Base-by-base conservation (phyloP, 2,113 vertebrate genomes). In the Anolis carolinensis region DNA sequence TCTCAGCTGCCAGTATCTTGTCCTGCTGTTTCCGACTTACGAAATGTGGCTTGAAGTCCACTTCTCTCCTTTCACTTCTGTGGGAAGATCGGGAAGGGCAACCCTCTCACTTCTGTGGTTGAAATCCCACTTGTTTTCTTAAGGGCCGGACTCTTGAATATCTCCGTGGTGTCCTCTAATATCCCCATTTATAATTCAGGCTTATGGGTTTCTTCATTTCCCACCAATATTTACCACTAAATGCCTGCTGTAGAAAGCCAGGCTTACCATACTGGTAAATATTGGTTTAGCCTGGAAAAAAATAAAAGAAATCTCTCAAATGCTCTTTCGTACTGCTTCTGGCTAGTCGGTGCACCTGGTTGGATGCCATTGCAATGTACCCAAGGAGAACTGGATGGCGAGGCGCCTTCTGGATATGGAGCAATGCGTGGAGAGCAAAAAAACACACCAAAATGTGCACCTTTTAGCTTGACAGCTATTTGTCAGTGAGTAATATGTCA, bases 221-320 rank as follows among this genome's bases (percentile, higher is more conserved):
- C 89, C 92, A 93, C 90, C 90, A 85, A 2, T 93, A 86, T 88
- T 95, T 92, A 88, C 94, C 93, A 90, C 92, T 91, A 91, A 93
- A 83, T 91, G 89, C 83, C 87, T 52, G 21, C 83, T 92, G 88
- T 92, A 92, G 92, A 34, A 93, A 95, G 92, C 82, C 89, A 93
- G 90, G 74, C 91, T 92, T 89, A 91, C 91, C 62, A 0, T 94
- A 82, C 89, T n/a, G 65, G 92, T 95, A 95, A 93, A 94, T 93
- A 93, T 86, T 94, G 93, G 89, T 95, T 95, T 95, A 79, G 92
- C 82, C 87, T 87, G 89, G 30, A 27, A 27, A 3, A 27, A 30
- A 30, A 8, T 1, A 27, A 30, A 30, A 30, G 10, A 86, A 89
- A 91, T 92, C 89, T 89, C 92, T 90, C 88, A 92, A 89, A 79